A percentile compares a stretch with the other conserved stretches of the same genome.
Conservation (phyloP, 1,140 invertebrate genomes). For the Myzus persicae region DNA sequence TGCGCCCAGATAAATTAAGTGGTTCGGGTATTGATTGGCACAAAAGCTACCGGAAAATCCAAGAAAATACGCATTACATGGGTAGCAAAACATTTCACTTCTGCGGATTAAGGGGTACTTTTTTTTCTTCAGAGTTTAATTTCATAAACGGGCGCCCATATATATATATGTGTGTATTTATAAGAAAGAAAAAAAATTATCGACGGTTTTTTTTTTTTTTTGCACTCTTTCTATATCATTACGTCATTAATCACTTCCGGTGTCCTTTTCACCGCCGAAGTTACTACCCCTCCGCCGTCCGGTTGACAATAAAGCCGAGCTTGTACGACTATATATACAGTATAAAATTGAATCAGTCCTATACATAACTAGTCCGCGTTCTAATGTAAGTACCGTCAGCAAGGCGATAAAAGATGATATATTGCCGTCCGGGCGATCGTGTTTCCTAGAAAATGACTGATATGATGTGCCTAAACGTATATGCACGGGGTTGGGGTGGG, state of each 20-base stretch:
- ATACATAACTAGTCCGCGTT: neutral
- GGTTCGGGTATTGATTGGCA: neutral
- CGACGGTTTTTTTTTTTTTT: neutral
- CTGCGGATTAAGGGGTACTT: neutral
- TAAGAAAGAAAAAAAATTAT: constrained; percentile 7
- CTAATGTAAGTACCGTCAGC: neutral
- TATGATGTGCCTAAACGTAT: neutral
- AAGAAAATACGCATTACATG: neutral
- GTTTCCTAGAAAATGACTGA: constrained; percentile 26
- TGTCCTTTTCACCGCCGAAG: neutral
- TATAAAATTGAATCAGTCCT: constrained; percentile 36
- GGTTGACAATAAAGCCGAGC: neutral
- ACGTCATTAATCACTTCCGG: constrained; percentile 21
- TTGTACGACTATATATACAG: neutral
- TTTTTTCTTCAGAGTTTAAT: neutral
- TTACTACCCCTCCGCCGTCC: neutral
- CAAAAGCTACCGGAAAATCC: neutral
- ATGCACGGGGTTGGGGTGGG: neutral
- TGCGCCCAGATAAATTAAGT: neutral
- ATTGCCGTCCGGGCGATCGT: neutral
- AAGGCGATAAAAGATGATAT: constrained; percentile 41
- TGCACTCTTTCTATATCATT: neutral
- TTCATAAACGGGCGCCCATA: neutral
- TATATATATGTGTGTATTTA: neutral
- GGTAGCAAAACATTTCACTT: neutral